Percentiles rank a stretch among this genome's conserved stretches.
phyloP scores from a whole-genome alignment of 1,140 invertebrate genomes.

The Saccostrea glomerata region DNA sequence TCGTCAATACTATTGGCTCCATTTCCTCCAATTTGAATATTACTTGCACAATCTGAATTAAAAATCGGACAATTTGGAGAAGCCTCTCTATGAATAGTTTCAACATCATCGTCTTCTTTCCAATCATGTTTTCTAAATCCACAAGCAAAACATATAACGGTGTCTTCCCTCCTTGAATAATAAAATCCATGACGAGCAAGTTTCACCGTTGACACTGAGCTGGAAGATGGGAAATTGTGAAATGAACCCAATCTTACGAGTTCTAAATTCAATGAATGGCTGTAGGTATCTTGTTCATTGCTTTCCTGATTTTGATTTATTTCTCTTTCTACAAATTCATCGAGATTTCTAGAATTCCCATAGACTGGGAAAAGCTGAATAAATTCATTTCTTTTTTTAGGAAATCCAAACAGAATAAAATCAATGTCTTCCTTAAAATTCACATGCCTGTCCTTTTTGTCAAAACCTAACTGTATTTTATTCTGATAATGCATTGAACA shows the following conservation, averaged over 20 bases:
- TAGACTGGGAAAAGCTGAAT: background rate
- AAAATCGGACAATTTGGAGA: constrained; percentile 39
- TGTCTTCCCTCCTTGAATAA: constrained; percentile 14
- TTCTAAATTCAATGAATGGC: background rate
- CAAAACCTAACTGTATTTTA: no score
- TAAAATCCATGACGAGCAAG: constrained; percentile 49
- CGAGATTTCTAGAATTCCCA: background rate
- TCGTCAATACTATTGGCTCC: no score
- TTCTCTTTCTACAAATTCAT: constrained; percentile 8
- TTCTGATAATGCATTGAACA: no score
- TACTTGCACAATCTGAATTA: background rate
- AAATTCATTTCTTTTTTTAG: no score
- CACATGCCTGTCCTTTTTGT: no score
- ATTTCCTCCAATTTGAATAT: background rate
- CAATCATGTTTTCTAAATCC: constrained; percentile 29
- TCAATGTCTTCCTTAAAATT: no score
- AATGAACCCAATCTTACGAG: constrained; percentile 10
- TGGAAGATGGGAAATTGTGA: constrained; percentile 28
- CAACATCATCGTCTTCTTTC: constrained; percentile 38
- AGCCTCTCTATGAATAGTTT: constrained; percentile 16
- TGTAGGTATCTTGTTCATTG: background rate
- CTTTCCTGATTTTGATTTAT: background rate
- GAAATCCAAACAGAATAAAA: no score
- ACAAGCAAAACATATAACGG: constrained; percentile 43
- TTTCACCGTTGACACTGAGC: constrained; percentile 8